These are phyloP conservation scores for Brachionus rubens DNA, from an alignment of 1,140 invertebrate genomes.

Conservation along the genomic window DNA sequence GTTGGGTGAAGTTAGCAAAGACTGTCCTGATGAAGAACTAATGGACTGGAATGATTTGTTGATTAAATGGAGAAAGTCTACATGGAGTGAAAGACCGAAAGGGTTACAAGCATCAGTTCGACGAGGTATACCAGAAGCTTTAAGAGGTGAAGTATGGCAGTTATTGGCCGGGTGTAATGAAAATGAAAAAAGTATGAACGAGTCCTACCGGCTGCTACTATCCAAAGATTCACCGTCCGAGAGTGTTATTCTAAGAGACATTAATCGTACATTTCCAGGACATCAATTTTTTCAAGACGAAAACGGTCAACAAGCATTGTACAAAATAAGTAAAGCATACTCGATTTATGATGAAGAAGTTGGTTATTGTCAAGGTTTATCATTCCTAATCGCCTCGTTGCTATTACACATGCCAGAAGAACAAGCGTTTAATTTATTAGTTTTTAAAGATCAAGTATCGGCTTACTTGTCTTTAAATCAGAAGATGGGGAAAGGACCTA, in stretches of 20 bases:
- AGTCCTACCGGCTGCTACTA: conserved; percentile 83
- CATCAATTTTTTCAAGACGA: conserved; percentile 85
- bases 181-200: conserved; percentile 81
- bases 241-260: conserved; percentile 87
- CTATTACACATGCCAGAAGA: conserved; percentile 98
- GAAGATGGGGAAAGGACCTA: too few species aligned
- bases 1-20: conserved; percentile 90
- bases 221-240: conserved; percentile 86
- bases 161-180: conserved; percentile 79
- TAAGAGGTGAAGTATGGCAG: conserved; percentile 95
- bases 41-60: conserved; percentile 87
- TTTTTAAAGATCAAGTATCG: too few species aligned
- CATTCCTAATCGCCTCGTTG: conserved; percentile 89
- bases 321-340: conserved; percentile 88
- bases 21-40: conserved; percentile 84
- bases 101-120: conserved; percentile 17
- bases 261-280: conserved; percentile 95
- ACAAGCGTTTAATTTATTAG: conserved; percentile 92
- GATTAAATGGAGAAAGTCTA: conserved; percentile 68
- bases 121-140: conserved; percentile 86
- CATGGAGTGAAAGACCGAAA: conserved; percentile 22
- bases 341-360: conserved; percentile 94
- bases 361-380: conserved; percentile 96
- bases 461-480: too few species aligned
- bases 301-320: conserved; percentile 86